Percentiles rank a stretch among this genome's conserved stretches.
These are phyloP conservation scores for Zaprionus tsacasi DNA, from an alignment of 1,140 invertebrate species.

Conservation along the genomic window DNA sequence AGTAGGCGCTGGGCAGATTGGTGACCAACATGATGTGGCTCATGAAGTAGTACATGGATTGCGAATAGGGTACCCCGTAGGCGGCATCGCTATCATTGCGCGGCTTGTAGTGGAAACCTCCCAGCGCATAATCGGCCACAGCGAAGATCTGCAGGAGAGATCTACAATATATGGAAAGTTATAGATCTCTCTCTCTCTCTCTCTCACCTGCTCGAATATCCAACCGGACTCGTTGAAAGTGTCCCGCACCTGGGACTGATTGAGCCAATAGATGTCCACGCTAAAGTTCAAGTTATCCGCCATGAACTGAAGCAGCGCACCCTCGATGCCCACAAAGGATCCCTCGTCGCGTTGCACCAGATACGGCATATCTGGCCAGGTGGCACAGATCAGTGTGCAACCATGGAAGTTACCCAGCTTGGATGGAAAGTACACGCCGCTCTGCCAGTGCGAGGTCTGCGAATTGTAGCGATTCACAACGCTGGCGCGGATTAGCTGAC, in stretches of 20 bases:
- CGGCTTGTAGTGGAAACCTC: conserved; percentile 73
- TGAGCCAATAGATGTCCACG: conserved; percentile 64
- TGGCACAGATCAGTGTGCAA: conserved; percentile 69
- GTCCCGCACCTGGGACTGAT: conserved; percentile 54
- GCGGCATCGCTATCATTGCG: conserved; percentile 24
- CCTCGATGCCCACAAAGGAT: conserved; percentile 69
- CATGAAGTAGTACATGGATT: conserved; percentile 74
- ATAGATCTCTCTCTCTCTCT: no score
- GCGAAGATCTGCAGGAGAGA: conserved; percentile 57
- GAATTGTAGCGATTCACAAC: conserved; percentile 52
- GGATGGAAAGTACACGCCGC: conserved; percentile 40
- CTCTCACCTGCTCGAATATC: conserved; percentile 61
- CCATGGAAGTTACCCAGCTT: conserved; percentile 70
- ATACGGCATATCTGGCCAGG: conserved; percentile 80
- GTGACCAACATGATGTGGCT: conserved; percentile 76
- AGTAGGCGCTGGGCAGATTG: conserved; percentile 68
- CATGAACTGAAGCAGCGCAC: conserved; percentile 66
- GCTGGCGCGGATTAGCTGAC: conserved; percentile 40
- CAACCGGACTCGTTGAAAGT: conserved; percentile 68
- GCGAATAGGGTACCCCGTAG: conserved; percentile 53
- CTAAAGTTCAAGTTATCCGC: conserved; percentile 68
- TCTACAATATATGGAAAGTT: no score
- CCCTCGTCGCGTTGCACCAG: conserved; percentile 40
- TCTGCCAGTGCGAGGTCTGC: conserved; percentile 10
- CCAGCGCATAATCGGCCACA: conserved; percentile 67